phyloP scores from a whole-genome alignment of 2,888 invertebrate genomes.

The Apamea anceps region DNA sequence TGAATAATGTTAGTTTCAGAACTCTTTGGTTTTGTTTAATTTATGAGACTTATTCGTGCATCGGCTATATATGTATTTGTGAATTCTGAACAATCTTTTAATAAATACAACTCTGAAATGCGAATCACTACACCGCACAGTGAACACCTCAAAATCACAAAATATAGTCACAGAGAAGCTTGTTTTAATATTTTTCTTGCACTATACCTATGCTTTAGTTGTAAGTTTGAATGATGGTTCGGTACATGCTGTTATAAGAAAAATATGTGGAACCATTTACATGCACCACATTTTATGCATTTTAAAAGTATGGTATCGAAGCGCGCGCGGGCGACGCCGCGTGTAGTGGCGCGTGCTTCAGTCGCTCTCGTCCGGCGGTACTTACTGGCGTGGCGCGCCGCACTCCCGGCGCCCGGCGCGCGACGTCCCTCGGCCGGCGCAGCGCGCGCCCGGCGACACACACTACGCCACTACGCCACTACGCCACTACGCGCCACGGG shows the following conservation, averaged over 20 bases:
- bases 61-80: background rate
- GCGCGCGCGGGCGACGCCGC: background rate
- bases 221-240: background rate
- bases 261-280: background rate
- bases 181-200: background rate
- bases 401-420: background rate
- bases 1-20: background rate
- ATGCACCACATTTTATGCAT: background rate
- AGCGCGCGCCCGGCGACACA: constrained; percentile 11
- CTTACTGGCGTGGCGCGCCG: background rate
- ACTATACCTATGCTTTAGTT: background rate
- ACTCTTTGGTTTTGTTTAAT: background rate
- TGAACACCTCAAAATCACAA: constrained; percentile 13
- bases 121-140: constrained; percentile 28
- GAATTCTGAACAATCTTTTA: background rate
- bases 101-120: background rate
- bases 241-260: background rate
- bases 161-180: background rate
- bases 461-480: too few relatives aligned
- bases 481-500: background rate
- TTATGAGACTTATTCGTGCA: background rate
- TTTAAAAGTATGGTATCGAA: background rate
- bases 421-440: constrained; percentile 5
- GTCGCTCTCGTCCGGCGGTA: constrained; percentile 7
- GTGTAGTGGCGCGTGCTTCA: constrained; percentile 4